A percentile compares a stretch with the other conserved stretches of the same genome.
phyloP scores from a whole-genome alignment of 2,113 vertebrate genomes.

The Thamnaconus septentrionalis region DNA sequence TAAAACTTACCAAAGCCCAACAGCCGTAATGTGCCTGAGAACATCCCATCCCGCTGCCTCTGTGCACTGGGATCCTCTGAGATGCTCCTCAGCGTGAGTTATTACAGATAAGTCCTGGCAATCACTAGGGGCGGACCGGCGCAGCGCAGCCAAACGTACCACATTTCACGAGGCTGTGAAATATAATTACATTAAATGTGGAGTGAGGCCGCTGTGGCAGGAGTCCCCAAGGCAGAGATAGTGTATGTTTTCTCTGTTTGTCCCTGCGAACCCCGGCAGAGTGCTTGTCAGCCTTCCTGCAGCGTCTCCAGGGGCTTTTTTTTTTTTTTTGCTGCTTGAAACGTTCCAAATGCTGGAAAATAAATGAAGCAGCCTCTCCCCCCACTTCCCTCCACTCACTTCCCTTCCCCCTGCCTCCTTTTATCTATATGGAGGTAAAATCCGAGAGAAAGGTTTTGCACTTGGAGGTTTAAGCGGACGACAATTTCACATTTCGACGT shows the following conservation, averaged over 20 bases:
- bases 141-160: conserved; percentile 5
- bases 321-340: conserved; percentile 10
- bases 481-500: too few relatives aligned
- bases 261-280: conserved; percentile 24
- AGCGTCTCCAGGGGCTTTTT: conserved; percentile 37
- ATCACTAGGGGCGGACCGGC: conserved; percentile 21
- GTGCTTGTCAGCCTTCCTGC: conserved; percentile 54
- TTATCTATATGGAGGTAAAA: background rate
- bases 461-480: background rate
- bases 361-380: conserved; percentile 34
- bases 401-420: conserved; percentile 25
- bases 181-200: conserved; percentile 47
- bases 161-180: conserved; percentile 17
- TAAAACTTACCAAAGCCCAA: too few relatives aligned
- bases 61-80: conserved; percentile 20
- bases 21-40: background rate
- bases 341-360: conserved; percentile 15
- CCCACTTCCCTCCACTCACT: conserved; percentile 8
- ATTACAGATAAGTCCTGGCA: conserved; percentile 54
- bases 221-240: conserved; percentile 15
- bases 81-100: conserved; percentile 32
- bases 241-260: conserved; percentile 23
- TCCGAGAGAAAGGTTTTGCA: conserved; percentile 24
- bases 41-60: conserved; percentile 16
- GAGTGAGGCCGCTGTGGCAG: conserved; percentile 5